Base-by-base conservation (phyloP, 2,113 vertebrate species). In the Pimephales promelas region DNA sequence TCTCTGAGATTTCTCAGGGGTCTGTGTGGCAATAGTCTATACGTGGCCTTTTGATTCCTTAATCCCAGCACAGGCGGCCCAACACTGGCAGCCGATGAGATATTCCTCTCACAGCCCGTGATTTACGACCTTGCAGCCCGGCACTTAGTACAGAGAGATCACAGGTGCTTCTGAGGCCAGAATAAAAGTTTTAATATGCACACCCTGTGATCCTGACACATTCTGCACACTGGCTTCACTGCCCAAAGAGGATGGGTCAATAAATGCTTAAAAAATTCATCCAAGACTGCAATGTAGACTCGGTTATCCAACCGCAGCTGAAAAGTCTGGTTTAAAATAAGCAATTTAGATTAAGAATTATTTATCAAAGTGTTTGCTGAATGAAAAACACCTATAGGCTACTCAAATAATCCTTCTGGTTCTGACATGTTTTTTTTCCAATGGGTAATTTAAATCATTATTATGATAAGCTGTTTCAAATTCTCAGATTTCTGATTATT, bases 151-250 rank as follows among this genome's bases (percentile, higher is more conserved):
- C 83, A 86, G 86, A 87, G 87, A 87, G 90, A 91, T 91, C 88
- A 85, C 90, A 92, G 91, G 91, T 93, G 92, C 91, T 87, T 86
- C 87, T 84, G 64, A 89, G 89, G 86, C 87, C 87, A 88, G 88
- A 72, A 86, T 77, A 90, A 90, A 92, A 90, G 86, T 92, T 94
- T 95, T 94, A 94, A 92, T 94, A 93, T 94, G 92, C 92, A 91
- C 89, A 90, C 81, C 87, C 90, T 68, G 84, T 91, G 89, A 91
- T 92, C 89, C 82, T 24, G 40, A 70, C 70, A 34, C 64, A 82
- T 76, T 83, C 61, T 71, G 81, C 88, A 77, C 88, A 86, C 78
- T 79, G 81, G 84, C 85, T 54, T 54, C 45, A 71, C 64, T 3
- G 86, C 83, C 79, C 86, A 87, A 87, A 89, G 91, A 84, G 81